Base-by-base conservation (phyloP, 2,888 invertebrate genomes). In the Platynereis dumerilii region DNA sequence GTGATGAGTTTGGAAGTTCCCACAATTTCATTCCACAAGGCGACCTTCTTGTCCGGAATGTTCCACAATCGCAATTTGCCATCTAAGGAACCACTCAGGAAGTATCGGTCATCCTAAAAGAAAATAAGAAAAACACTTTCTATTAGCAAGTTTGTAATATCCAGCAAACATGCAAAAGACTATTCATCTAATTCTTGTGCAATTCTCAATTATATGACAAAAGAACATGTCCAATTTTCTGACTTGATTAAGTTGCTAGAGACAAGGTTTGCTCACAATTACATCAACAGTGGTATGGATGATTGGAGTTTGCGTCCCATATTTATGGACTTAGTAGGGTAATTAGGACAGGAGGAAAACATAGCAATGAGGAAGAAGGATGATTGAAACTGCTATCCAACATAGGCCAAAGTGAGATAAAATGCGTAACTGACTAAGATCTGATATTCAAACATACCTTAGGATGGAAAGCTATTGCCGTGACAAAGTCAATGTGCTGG, bases 21-120 rank as follows among this genome's bases (percentile, higher is more conserved):
- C 42, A 61, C 39, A 58, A 71, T 69, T 58, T 69, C 71, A 39
- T 70, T 72, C 69, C 70, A 70, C 52, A 67, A 57, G 0, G 96
- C 95, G 7, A 98, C 97, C 86, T 96, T 96, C 83, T 99, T 99
- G 82, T 99, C 98, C 0, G 98, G 97, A 80, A 99, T 99, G 85
- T 98, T 96, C 99, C 99, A 99, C 7, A 99, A 86, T n/a, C 99
- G 87, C 58, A 99, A 87, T 85, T 98, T 99, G 1, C 99, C 98
- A 84, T 99, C 99, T 56, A 99, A 86, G 24, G 96, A 96, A 20
- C 99, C 99, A 67, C 96, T 97, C 42, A 99, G 86, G 85, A 99
- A 99, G 84, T 97, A 89, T n/a, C 88, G 81, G 76, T 88, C 88
- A 81, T 88, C 88, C 87, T 87, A 73, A 17, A 76, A 74, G 66